Evolutionary conservation across 1,140 invertebrate genomes (phyloP).

Genomic region (Macrostomum lignano): DNA sequence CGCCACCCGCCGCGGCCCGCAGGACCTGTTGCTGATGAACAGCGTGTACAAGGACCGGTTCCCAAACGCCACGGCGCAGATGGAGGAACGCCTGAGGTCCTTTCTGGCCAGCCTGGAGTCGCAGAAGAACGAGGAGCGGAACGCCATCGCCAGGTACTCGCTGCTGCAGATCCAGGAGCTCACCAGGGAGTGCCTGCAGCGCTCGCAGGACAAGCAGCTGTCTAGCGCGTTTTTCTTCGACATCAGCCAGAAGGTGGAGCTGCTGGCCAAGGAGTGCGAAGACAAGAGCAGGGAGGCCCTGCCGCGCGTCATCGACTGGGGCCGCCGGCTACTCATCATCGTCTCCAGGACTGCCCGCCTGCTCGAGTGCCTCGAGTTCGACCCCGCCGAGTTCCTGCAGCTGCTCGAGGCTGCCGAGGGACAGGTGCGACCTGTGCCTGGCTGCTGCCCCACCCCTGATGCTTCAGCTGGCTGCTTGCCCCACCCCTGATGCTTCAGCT

Average conservation of each 20-base stretch:
- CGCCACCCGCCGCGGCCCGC: not conserved
- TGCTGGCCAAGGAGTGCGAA: slow-evolving; percentile 51
- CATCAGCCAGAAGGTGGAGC: slow-evolving; percentile 73
- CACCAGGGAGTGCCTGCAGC: slow-evolving; percentile 68
- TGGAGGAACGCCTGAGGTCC: slow-evolving; percentile 57
- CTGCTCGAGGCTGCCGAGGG: slow-evolving; percentile 88
- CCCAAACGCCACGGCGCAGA: slow-evolving; percentile 73
- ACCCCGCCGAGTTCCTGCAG: slow-evolving; percentile 92
- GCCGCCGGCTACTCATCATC: slow-evolving; percentile 51
- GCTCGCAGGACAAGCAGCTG: slow-evolving; percentile 66
- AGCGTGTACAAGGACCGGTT: slow-evolving; percentile 79
- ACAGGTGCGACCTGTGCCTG: no score
- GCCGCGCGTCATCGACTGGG: slow-evolving; percentile 49
- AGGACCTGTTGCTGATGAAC: slow-evolving; percentile 48
- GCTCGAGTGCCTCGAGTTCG: slow-evolving; percentile 88
- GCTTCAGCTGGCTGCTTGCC: no score
- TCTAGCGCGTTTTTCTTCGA: slow-evolving; percentile 82
- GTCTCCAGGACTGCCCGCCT: slow-evolving; percentile 80
- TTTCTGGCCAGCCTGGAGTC: slow-evolving; percentile 42
- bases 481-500: no score
- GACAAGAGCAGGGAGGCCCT: slow-evolving; percentile 64
- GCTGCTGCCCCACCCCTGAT: no score
- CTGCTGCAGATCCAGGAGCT: slow-evolving; percentile 78
- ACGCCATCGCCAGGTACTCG: slow-evolving; percentile 68
- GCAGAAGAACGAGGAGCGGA: slow-evolving; percentile 32